These are phyloP conservation scores for Epizoanthus scotinus DNA, from an alignment of 92 coral and sea anemone species.

Conservation along the genomic window DNA sequence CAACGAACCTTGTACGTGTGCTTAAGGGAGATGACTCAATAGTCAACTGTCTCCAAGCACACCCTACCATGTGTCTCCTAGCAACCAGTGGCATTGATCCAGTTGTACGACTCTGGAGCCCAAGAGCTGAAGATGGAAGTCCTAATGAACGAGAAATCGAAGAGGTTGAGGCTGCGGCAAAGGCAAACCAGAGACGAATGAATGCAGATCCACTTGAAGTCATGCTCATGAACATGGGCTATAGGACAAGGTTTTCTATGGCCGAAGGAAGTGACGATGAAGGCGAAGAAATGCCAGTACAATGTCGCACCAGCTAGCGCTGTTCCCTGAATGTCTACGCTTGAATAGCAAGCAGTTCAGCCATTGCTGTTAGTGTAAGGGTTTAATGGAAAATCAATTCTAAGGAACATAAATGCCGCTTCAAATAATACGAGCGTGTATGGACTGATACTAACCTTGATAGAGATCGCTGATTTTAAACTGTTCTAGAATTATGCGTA, in stretches of 20 bases:
- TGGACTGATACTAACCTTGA: not conserved
- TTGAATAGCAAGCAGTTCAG: not conserved
- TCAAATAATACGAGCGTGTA: not conserved
- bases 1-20: conserved; percentile 89
- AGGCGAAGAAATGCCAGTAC: conserved; percentile 71
- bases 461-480: too few relatives aligned
- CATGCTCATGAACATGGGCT: conserved; percentile 97
- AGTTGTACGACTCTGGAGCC: conserved; percentile 94
- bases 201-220: conserved; percentile 98
- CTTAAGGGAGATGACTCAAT: conserved; percentile 98
- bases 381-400: not conserved
- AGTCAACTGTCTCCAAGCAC: conserved; percentile 98
- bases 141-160: conserved; percentile 67
- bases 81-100: conserved; percentile 99
- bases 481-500: too few relatives aligned
- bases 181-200: conserved; percentile 96
- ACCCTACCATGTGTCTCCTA: conserved; percentile 87
- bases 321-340: not conserved
- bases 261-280: conserved; percentile 93
- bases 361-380: not conserved
- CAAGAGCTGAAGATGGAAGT: conserved; percentile 69
- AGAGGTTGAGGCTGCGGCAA: conserved; percentile 96
- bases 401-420: not conserved
- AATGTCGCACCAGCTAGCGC: conserved; percentile 83
- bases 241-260: conserved; percentile 75